Evolutionary conservation across 2,888 invertebrate species (phyloP).

Genomic region (Pandemis heparana): DNA sequence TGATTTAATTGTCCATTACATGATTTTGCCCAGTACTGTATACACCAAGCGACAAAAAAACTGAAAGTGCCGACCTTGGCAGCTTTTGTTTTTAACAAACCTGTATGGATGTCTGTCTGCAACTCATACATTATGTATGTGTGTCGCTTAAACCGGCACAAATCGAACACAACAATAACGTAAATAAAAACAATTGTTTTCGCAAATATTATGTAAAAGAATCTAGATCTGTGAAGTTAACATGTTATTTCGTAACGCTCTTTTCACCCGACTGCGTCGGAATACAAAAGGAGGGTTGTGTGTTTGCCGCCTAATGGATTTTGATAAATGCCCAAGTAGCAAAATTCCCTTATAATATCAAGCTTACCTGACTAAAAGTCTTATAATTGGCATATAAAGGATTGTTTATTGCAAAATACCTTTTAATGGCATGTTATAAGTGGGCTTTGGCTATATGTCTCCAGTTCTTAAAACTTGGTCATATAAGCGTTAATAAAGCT

Average conservation of each 20-base stretch:
- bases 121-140: constrained; percentile 35
- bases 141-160: background rate
- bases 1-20: background rate
- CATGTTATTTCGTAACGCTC: background rate
- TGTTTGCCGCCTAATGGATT: too few relatives aligned
- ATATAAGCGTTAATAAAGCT: too few relatives aligned
- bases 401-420: too few relatives aligned
- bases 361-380: too few relatives aligned
- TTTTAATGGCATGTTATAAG: too few relatives aligned
- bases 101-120: constrained; percentile 13
- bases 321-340: too few relatives aligned
- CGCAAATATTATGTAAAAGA: background rate
- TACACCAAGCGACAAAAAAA: constrained; percentile 21
- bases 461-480: too few relatives aligned
- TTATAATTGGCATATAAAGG: too few relatives aligned
- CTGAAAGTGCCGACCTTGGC: constrained; percentile 38
- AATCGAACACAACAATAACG: background rate
- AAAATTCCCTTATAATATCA: too few relatives aligned
- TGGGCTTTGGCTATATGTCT: too few relatives aligned
- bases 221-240: background rate
- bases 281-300: too few relatives aligned
- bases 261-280: too few relatives aligned
- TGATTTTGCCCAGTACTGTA: background rate
- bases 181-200: background rate
- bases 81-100: constrained; percentile 30